phyloP scores from a whole-genome alignment of 2,797 vertebrate species.

The Diceros bicornis region DNA sequence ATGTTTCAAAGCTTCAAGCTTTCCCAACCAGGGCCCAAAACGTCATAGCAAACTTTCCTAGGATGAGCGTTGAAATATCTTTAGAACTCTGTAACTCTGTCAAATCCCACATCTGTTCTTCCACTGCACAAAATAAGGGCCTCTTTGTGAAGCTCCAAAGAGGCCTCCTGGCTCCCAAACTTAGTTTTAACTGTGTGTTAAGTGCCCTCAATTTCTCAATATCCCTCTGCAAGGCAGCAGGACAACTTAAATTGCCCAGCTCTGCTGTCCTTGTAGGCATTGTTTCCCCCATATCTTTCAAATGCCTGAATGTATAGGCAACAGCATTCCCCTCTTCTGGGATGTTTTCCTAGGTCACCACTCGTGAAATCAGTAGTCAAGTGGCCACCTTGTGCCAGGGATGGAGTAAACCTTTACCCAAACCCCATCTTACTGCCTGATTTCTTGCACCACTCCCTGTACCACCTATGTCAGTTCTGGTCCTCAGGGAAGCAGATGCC shows the following conservation, averaged over 20 bases:
- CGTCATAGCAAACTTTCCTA: background rate
- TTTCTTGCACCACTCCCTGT: background rate
- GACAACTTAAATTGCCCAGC: background rate
- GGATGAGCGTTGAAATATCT: background rate
- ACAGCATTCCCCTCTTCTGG: background rate
- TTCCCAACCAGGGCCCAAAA: background rate
- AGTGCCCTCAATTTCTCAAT: background rate
- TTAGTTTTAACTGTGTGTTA: constrained; percentile 44
- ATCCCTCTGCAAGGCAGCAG: background rate
- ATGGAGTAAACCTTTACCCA: background rate
- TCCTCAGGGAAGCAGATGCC: background rate
- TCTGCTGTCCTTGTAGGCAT: background rate
- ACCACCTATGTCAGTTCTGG: constrained; percentile 20
- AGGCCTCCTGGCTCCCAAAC: background rate
- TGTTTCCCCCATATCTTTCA: background rate
- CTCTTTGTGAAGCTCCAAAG: background rate
- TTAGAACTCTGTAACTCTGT: background rate
- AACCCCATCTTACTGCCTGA: background rate
- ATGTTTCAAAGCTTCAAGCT: background rate
- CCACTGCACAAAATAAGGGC: constrained; percentile 10
- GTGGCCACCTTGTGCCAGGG: background rate
- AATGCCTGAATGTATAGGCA: background rate
- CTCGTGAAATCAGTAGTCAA: background rate
- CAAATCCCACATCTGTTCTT: constrained; percentile 1
- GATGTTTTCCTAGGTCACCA: constrained; percentile 18